Conservation (phyloP, 2,113 vertebrate genomes). For the Morphnarchus princeps region DNA sequence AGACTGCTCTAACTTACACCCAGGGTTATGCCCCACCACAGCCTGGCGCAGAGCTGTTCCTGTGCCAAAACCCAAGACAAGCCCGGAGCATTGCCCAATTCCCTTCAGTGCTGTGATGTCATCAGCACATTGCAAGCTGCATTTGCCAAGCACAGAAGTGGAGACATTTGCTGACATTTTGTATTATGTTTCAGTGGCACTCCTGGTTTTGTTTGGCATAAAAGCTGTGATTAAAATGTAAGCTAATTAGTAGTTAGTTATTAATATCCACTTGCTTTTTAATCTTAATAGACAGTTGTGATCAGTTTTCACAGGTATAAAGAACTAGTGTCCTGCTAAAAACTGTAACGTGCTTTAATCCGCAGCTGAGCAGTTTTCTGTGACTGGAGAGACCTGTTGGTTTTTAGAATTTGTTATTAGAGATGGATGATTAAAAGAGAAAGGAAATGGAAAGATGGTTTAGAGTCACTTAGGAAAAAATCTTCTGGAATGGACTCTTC, state of each 20-base stretch:
- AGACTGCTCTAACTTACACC: neutral
- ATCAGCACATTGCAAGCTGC: neutral
- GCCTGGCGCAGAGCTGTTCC: neutral
- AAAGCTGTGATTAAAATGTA: neutral
- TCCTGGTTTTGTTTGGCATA: conserved; percentile 1
- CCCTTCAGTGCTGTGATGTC: neutral
- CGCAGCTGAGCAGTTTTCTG: neutral
- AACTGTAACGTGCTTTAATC: neutral
- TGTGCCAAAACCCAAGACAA: neutral
- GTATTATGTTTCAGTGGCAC: neutral
- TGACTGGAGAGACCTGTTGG: neutral
- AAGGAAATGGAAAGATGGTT: neutral
- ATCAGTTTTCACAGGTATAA: conserved; percentile 20
- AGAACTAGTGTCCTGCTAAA: neutral
- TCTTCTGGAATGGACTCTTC: neutral
- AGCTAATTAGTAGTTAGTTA: conserved; percentile 34
- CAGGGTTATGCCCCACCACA: neutral
- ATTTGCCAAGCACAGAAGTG: conserved; percentile 1
- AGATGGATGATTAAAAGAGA: neutral
- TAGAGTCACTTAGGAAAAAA: neutral
- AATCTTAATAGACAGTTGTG: neutral
- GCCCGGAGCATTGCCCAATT: neutral
- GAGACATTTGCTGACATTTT: conserved; percentile 34
- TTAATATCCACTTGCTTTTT: conserved; percentile 22
- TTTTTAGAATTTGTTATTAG: neutral